Evolutionary conservation across 2,888 invertebrate genomes (phyloP), one percentile per base, ranked within the genome.

Genomic region (Odontocolon sp.): DNA sequence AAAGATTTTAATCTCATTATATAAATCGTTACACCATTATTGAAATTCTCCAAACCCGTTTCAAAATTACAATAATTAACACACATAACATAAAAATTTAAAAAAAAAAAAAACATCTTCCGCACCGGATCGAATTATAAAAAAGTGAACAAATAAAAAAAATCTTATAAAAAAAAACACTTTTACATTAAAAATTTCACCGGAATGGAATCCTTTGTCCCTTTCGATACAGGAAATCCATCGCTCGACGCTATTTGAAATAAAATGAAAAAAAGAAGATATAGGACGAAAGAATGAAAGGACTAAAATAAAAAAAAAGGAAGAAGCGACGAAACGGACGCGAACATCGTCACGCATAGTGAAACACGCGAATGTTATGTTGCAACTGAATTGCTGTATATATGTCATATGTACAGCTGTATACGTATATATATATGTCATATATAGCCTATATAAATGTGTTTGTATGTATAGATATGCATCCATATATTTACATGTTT

Each of bases 81-180:
- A 31, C n/a, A n/a, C n/a, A n/a, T n/a, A 33, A 23, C 0, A n/a
- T n/a, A 6, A 31, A 2, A 14, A 50, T 50, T 26, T 26, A 3
- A 8, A 38, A 50, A 36, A 33, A 1, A 56, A 2, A 40, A 38
- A 38, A 11, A 2, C 5, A 26, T 56, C 56, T 21, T 33, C 73
- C 81, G 68, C 85, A 85, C 86, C 85, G 85, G 86, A 28, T 23
- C 54, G 11, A 33, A 26, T 8, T 18, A 1, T 14, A 16, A 18
- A 18, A 21, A 18, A 11, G 6, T 18, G 0, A 6, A 6, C 6
- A 9, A 2, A 9, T 21, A 21, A 21, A 23, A 23, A 3, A 47
- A 14, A 47, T 6, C 18, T 9, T 23, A n/a, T 4, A 8, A 23
- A 38, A 38, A n/a, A 38, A 38, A 9, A 11, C 6, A 18, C 0